Base-by-base conservation (phyloP, 2,113 vertebrate genomes). In the Eidolon helvum region DNA sequence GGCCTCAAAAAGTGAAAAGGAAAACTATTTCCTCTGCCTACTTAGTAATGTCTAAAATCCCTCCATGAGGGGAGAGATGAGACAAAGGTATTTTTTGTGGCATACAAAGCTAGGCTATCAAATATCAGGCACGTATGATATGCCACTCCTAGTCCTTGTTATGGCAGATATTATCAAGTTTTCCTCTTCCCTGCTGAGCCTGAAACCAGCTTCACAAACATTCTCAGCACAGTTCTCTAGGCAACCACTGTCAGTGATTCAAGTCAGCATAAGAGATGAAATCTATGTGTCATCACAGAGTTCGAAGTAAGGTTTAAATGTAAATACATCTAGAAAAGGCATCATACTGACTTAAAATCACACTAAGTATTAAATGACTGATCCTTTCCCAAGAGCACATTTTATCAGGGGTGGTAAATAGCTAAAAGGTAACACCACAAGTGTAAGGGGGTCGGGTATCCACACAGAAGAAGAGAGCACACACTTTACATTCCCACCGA, bases 151-250 rank as follows among this genome's bases (percentile, higher is more conserved):
- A 21, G 33, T n/a, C 38, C 33, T 12, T 75, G 22, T 3, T 50
- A 9, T 43, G 43, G 21, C 16, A 86, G 78, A 59, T 63, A 71
- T 24, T 22, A 88, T 21, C 55, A 85, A 61, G 40, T 85, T 87
- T 75, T 94, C 14, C 24, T 93, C 75, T 83, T 93, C 61, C 66
- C 66, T 43, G 33, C 48, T 96, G 59, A 92, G 22, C 26, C 35
- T 71, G 38, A 50, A 92, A 72, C 16, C 35, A 91, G 68, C 85
- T 91, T 88, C 87, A 77, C 50, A 48, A 71, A 96, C 55, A 24
- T 83, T 77, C 48, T 90, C 88, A 91, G 45, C 24, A 71, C 11
- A 48, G 65, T 72, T 94, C 77, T 91, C 75, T 71, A 90, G 21
- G 18, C 55, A 94, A 90, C 12, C 35, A 84, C 86, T n/a, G 22